Conservation (phyloP, 2,888 invertebrate genomes). For the Hybos culiciformis region DNA sequence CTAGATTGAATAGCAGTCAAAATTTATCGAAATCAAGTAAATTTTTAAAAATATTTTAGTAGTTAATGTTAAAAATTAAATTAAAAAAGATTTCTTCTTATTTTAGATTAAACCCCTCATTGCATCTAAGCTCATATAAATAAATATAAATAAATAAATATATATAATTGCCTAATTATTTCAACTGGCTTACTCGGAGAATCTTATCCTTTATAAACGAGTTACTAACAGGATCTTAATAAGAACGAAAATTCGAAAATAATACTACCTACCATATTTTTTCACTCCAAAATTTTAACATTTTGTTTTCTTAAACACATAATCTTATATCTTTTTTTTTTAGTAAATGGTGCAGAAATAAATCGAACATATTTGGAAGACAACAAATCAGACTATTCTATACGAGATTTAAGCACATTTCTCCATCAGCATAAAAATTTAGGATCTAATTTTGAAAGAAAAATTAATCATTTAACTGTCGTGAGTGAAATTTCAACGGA, state of each 20-base stretch:
- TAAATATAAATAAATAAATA: too few relatives aligned
- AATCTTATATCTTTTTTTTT: not conserved
- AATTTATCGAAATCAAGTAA: conserved; percentile 7
- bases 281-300: too few relatives aligned
- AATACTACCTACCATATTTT: too few relatives aligned
- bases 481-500: conserved; percentile 18
- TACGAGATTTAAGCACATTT: conserved; percentile 32
- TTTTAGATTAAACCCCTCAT: too few relatives aligned
- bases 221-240: too few relatives aligned
- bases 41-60: not conserved
- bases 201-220: too few relatives aligned
- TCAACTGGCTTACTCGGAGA: too few relatives aligned
- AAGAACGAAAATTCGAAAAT: too few relatives aligned
- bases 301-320: not conserved
- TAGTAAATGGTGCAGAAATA: conserved; percentile 33
- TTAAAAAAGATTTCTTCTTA: too few relatives aligned
- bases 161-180: too few relatives aligned
- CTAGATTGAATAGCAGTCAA: not conserved
- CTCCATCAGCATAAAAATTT: conserved; percentile 15
- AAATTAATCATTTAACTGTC: conserved; percentile 6
- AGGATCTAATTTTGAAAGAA: conserved; percentile 5
- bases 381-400: conserved; percentile 33
- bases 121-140: too few relatives aligned
- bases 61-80: not conserved
- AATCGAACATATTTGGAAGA: conserved; percentile 34